Evolutionary conservation across 2,888 invertebrate genomes (phyloP).

Genomic region (Crossocerus cetratus): DNA sequence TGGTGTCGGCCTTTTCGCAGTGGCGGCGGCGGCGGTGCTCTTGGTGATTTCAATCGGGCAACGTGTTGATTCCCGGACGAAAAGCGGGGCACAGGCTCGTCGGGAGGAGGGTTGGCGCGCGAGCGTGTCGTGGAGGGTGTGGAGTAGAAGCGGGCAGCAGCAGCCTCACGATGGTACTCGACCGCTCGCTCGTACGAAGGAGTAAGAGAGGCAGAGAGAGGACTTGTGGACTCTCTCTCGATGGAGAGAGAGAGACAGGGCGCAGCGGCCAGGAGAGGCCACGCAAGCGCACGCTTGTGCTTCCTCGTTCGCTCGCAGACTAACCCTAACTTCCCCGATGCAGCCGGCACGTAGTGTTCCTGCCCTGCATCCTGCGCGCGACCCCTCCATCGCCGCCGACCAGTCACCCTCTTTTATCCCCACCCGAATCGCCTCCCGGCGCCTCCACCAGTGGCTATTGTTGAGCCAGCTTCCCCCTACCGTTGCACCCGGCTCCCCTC

Average conservation of each 20-base stretch:
- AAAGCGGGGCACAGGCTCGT: constrained; percentile 43
- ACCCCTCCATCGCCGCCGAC: constrained; percentile 24
- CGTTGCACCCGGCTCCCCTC: not conserved
- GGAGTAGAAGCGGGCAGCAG: not conserved
- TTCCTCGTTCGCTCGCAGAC: constrained; percentile 69
- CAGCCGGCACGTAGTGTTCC: constrained; percentile 31
- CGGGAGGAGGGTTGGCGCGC: constrained; percentile 42
- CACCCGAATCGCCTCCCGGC: not conserved
- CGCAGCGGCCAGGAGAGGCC: constrained; percentile 43
- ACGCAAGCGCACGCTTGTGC: constrained; percentile 71
- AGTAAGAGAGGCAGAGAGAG: not conserved
- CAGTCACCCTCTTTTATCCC: not conserved
- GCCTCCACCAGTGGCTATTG: constrained; percentile 1
- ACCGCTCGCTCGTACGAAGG: not conserved
- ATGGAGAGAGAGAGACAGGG: constrained; percentile 5
- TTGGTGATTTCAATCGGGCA: constrained; percentile 53
- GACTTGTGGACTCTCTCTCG: not conserved
- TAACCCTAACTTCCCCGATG: constrained; percentile 56
- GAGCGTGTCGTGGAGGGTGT: constrained; percentile 12
- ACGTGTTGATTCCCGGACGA: constrained; percentile 31
- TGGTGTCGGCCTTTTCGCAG: not conserved
- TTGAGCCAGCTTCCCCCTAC: not conserved
- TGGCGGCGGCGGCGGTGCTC: not conserved
- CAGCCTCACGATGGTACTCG: not conserved
- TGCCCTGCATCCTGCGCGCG: constrained; percentile 30